Percentiles rank a stretch among this genome's conserved stretches.
Evolutionary conservation across 1,140 invertebrate species (phyloP).

Genomic region (Halotydeus destructor): DNA sequence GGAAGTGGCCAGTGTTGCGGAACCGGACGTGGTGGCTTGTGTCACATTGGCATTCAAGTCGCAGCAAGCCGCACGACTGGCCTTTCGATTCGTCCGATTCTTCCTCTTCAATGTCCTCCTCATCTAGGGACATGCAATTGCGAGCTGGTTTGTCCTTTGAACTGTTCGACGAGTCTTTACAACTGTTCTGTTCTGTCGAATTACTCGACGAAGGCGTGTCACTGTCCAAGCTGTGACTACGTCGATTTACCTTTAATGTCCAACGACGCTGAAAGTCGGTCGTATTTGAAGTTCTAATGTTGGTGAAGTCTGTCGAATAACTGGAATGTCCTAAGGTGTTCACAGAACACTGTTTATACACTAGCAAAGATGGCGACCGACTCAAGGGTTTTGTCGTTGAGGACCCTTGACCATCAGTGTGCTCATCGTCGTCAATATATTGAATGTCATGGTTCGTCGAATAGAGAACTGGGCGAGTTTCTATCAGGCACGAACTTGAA

Average conservation of each 20-base stretch:
- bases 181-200: neutral
- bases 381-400: neutral
- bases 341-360: too few species aligned
- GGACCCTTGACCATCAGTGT: neutral
- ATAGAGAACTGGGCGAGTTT: neutral
- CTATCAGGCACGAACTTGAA: neutral
- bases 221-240: neutral
- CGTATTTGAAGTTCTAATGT: too few species aligned
- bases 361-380: neutral
- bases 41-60: too few species aligned
- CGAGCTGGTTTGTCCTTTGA: neutral
- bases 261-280: slow-evolving; percentile 2
- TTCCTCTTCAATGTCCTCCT: slow-evolving; percentile 13
- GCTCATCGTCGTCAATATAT: slow-evolving; percentile 26
- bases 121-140: slow-evolving; percentile 8
- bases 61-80: too few species aligned
- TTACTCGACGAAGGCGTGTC: neutral
- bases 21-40: too few species aligned
- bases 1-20: too few species aligned
- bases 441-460: slow-evolving; percentile 20
- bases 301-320: too few species aligned
- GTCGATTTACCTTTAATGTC: neutral
- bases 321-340: too few species aligned
- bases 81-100: too few species aligned
- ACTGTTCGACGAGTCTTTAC: neutral